Percentiles rank a stretch among this genome's conserved stretches.
Conservation (phyloP, 2,797 vertebrate species). For the Pyrocephalus nanus region DNA sequence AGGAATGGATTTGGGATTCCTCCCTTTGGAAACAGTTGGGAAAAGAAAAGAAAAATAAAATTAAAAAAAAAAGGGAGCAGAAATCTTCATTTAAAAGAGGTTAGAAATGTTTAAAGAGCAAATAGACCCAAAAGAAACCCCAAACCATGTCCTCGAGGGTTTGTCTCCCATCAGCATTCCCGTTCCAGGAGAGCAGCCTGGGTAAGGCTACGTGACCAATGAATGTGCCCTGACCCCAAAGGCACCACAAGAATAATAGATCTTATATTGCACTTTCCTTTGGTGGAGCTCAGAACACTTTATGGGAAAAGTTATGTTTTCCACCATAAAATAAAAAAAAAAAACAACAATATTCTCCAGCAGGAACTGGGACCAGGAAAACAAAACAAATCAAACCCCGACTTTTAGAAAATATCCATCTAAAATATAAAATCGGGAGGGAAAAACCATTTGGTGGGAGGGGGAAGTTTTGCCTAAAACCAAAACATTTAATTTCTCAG, state of each 20-base stretch:
- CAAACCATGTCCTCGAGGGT: background rate
- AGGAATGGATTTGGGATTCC: background rate
- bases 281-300: background rate
- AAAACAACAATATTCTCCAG: background rate
- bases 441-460: background rate
- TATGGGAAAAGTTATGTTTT: conserved; percentile 34
- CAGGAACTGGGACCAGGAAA: background rate
- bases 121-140: background rate
- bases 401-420: conserved; percentile 8
- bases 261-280: background rate
- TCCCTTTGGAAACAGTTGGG: conserved; percentile 26
- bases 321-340: background rate
- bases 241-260: conserved; percentile 41
- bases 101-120: conserved; percentile 41
- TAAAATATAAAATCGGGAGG: background rate
- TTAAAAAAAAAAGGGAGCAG: background rate
- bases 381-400: background rate
- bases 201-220: conserved; percentile 39
- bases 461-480: background rate
- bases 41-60: background rate
- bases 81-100: conserved; percentile 21
- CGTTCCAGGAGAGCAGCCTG: background rate
- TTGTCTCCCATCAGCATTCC: conserved; percentile 1
- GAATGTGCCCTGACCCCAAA: conserved; percentile 47
- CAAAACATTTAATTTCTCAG: background rate